phyloP scores from a whole-genome alignment of 2,888 invertebrate genomes.

The Thymelicus sylvestris region DNA sequence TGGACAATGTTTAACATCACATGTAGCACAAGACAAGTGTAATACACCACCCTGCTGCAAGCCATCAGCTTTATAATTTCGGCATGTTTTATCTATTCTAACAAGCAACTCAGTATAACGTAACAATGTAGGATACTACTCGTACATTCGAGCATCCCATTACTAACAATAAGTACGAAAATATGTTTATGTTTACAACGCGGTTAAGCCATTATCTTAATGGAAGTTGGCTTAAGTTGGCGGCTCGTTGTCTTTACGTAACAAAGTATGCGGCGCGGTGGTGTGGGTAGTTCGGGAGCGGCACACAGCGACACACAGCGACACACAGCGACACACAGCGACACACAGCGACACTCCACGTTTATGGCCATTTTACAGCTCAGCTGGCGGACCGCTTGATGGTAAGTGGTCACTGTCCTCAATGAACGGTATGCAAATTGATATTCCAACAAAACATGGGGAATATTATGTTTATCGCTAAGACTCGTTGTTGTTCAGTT shows the following conservation, averaged over 20 bases:
- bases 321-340: neutral
- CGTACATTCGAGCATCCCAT: conserved; percentile 13
- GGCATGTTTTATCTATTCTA: too few species aligned
- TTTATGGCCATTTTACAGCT: neutral
- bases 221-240: conserved; percentile 29
- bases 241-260: conserved; percentile 19
- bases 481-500: too few species aligned
- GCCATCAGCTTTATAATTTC: too few species aligned
- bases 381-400: neutral
- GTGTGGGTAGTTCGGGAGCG: neutral
- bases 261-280: conserved; percentile 18
- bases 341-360: neutral
- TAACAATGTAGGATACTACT: conserved; percentile 9
- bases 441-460: neutral
- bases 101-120: neutral
- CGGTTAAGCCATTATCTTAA: conserved; percentile 26
- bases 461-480: neutral
- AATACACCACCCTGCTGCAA: too few species aligned
- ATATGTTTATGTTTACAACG: conserved; percentile 27
- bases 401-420: neutral
- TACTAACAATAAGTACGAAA: conserved; percentile 9
- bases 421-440: neutral
- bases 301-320: neutral
- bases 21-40: too few species aligned
- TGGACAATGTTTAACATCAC: too few species aligned